Evolutionary conservation across 2,888 invertebrate genomes (phyloP).

Genomic region (Cyaniris semiargus): DNA sequence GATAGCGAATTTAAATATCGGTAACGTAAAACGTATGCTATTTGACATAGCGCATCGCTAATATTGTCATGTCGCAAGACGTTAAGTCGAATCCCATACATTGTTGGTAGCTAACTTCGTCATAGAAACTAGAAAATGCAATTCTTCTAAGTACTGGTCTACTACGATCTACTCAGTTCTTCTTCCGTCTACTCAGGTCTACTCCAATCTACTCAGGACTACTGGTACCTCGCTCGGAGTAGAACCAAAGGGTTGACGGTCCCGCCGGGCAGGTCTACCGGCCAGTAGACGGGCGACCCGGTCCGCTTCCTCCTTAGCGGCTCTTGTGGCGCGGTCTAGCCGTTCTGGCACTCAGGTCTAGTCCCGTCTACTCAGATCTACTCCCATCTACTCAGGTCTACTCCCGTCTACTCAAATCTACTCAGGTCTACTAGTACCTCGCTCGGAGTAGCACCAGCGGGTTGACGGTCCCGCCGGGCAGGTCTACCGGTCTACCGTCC

Average conservation of each 20-base stretch:
- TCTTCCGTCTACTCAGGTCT: neutral
- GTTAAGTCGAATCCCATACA: too few relatives aligned
- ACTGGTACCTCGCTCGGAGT: neutral
- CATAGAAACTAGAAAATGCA: too few relatives aligned
- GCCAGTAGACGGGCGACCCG: slow-evolving; percentile 2
- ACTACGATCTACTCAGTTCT: neutral
- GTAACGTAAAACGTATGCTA: too few relatives aligned
- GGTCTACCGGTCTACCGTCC: slow-evolving; percentile 7
- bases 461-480: neutral
- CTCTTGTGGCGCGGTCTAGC: neutral
- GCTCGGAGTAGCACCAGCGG: neutral
- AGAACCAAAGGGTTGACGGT: neutral
- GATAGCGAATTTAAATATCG: too few relatives aligned
- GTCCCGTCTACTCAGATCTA: neutral
- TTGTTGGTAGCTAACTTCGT: too few relatives aligned
- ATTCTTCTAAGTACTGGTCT: neutral
- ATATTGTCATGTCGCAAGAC: too few relatives aligned
- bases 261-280: neutral
- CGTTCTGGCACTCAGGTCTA: neutral
- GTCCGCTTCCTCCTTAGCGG: neutral
- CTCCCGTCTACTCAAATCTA: neutral
- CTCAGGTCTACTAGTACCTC: neutral
- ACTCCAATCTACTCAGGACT: neutral
- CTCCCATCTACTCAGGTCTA: neutral
- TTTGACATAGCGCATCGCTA: too few relatives aligned